phyloP scores from a whole-genome alignment of 2,888 invertebrate genomes.

The Nomada flava region DNA sequence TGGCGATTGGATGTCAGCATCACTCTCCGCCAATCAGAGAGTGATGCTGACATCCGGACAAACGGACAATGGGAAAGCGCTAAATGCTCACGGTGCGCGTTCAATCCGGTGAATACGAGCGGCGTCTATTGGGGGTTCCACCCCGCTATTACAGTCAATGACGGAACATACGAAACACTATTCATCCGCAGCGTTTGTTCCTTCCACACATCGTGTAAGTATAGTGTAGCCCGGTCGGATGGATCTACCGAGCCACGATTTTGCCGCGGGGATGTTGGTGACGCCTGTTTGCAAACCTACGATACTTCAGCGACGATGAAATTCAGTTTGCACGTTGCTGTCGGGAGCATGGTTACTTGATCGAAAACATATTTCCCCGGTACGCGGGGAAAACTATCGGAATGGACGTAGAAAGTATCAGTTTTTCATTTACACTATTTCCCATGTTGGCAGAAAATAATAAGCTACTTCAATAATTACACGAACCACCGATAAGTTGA shows the following conservation, averaged over 20 bases:
- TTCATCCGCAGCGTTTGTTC: constrained; percentile 70
- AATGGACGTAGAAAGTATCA: too few relatives aligned
- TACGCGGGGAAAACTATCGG: too few relatives aligned
- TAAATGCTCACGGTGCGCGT: constrained; percentile 69
- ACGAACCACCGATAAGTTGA: too few relatives aligned
- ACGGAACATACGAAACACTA: constrained; percentile 73
- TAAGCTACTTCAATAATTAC: too few relatives aligned
- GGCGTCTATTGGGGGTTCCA: constrained; percentile 72
- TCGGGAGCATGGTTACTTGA: too few relatives aligned
- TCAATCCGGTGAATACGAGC: constrained; percentile 70
- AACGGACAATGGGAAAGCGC: constrained; percentile 67
- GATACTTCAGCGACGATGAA: background rate
- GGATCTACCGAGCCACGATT: constrained; percentile 34
- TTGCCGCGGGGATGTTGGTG: constrained; percentile 61
- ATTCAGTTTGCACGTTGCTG: too few relatives aligned
- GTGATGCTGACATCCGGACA: constrained; percentile 73
- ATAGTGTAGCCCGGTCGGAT: constrained; percentile 60
- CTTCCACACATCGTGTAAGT: constrained; percentile 71
- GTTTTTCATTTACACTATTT: too few relatives aligned
- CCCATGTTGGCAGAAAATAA: too few relatives aligned
- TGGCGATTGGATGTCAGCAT: constrained; percentile 73
- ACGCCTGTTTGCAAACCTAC: constrained; percentile 67
- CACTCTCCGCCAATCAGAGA: constrained; percentile 71
- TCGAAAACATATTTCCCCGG: too few relatives aligned
- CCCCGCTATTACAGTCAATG: constrained; percentile 75